Evolutionary conservation across 92 coral and sea anemone species (phyloP).

Genomic region (Zoanthus solanderi): DNA sequence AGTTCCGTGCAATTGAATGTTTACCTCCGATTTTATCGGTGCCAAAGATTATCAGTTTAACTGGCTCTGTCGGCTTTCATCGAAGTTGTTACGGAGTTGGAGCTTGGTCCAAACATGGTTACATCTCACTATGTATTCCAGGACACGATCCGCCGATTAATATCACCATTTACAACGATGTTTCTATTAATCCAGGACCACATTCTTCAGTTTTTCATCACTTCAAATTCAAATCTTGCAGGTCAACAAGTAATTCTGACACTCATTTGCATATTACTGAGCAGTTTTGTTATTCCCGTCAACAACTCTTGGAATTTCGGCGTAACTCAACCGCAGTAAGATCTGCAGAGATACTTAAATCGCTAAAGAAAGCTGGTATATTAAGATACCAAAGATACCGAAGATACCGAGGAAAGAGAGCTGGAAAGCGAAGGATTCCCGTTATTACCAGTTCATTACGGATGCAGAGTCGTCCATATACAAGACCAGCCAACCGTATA

Average conservation of each 20-base stretch:
- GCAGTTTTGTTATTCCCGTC: constrained; percentile 36
- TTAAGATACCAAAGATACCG: not conserved
- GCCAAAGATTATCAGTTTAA: constrained; percentile 25
- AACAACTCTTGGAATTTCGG: constrained; percentile 43
- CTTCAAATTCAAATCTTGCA: constrained; percentile 16
- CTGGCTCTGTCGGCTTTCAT: constrained; percentile 33
- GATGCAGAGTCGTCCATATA: no score
- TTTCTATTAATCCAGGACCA: constrained; percentile 35
- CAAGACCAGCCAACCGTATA: no score
- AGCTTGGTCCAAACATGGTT: constrained; percentile 40
- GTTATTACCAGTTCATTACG: not conserved
- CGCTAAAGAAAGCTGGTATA: constrained; percentile 34
- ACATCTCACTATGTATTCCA: not conserved
- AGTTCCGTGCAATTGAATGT: constrained; percentile 19
- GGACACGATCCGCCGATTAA: no score
- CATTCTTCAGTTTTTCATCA: constrained; percentile 12
- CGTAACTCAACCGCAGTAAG: constrained; percentile 30
- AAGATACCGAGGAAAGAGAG: constrained; percentile 45
- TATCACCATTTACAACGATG: constrained; percentile 1
- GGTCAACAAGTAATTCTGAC: constrained; percentile 29
- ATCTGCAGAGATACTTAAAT: constrained; percentile 29
- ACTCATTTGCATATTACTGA: constrained; percentile 39
- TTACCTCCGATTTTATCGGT: constrained; percentile 27
- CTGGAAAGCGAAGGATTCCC: constrained; percentile 36
- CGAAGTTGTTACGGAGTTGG: constrained; percentile 32